Evolutionary conservation across 2,113 vertebrate genomes (phyloP), one percentile per base, ranked within the genome.

Genomic region (Corythaeola cristata): DNA sequence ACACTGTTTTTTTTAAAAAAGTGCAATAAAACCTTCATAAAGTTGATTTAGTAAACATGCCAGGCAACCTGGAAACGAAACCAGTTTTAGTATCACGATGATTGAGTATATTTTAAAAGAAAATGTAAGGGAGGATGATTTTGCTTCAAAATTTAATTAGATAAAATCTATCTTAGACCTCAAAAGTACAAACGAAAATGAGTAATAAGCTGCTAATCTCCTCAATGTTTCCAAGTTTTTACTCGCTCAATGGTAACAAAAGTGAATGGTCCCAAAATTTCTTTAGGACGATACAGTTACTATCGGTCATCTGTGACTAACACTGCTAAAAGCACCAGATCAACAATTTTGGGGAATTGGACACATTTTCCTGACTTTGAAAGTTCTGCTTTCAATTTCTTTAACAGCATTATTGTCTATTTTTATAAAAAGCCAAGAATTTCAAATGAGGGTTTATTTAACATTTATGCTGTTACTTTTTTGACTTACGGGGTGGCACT

Each of bases 171-270:
- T 26, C 2, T 0, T 0, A 21, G 90, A 85, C 21, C 60, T 87
- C 49, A 69, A 92, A 89, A 77, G 72, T 66, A 71, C 53, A 33
- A 72, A 78, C 4, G 19, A 27, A 89, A 87, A 45, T 17, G 53
- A 96, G 58, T 22, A 68, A 82, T n/a, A 77, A 92, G 39, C 77
- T 80, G 73, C 55, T 84, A 24, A 86, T 62, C 71, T 90, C 35
- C 47, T 27, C 12, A 1, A 15, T 44, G 10, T 68, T 68, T 58
- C 92, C 76, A 77, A 62, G 47, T 13, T 67, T 71, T 78, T 6
- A 26, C 32, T 91, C 56, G 20, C 68, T 67, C 60, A 2, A 8
- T 6, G 33, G 53, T 62, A 81, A 77, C 28, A 59, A 8, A 84
- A 91, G 71, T 8, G 37, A 95, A 71, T 0, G 5, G 39, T 27